Evolutionary conservation across 30 jellyfish, hydroid and myxozoan species (phyloP).

Genomic region (Chironex yamaguchii): DNA sequence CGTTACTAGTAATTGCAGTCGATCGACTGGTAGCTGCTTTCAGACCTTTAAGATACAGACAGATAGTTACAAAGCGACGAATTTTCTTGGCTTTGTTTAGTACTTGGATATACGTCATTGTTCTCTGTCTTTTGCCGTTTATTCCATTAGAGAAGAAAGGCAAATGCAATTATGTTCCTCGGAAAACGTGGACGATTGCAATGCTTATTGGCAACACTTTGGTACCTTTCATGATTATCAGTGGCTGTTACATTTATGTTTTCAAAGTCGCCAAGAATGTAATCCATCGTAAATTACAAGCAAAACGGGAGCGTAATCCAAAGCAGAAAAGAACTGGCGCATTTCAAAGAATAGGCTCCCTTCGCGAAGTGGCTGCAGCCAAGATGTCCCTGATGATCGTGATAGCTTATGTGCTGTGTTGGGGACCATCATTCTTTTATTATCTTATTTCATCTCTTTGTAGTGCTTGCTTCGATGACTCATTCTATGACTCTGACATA

Average conservation of each 20-base stretch:
- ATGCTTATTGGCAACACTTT: slow-evolving; percentile 84
- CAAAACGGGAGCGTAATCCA: not conserved
- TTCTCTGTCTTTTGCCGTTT: slow-evolving; percentile 81
- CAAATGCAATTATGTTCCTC: slow-evolving; percentile 67
- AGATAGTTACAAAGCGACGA: slow-evolving; percentile 62
- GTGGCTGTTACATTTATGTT: slow-evolving; percentile 52
- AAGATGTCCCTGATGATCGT: slow-evolving; percentile 62
- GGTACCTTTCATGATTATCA: slow-evolving; percentile 73
- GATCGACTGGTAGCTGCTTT: slow-evolving; percentile 86
- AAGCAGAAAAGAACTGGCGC: not conserved
- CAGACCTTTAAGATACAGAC: slow-evolving; percentile 60
- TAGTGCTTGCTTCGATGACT: slow-evolving; percentile 62
- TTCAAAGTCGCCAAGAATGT: slow-evolving; percentile 63
- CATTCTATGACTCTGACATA: slow-evolving; percentile 44
- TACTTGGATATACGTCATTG: slow-evolving; percentile 73
- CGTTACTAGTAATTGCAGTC: slow-evolving; percentile 55
- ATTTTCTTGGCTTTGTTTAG: slow-evolving; percentile 28
- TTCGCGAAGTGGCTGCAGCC: slow-evolving; percentile 48
- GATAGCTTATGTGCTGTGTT: slow-evolving; percentile 66
- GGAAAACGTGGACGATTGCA: slow-evolving; percentile 69
- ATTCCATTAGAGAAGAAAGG: not conserved
- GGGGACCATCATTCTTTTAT: slow-evolving; percentile 95
- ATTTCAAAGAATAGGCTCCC: not conserved
- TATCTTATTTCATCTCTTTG: slow-evolving; percentile 69
- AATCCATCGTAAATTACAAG: not conserved